Conservation (phyloP, 1,140 invertebrate genomes). For the Venustaconcha ellipsiformis region DNA sequence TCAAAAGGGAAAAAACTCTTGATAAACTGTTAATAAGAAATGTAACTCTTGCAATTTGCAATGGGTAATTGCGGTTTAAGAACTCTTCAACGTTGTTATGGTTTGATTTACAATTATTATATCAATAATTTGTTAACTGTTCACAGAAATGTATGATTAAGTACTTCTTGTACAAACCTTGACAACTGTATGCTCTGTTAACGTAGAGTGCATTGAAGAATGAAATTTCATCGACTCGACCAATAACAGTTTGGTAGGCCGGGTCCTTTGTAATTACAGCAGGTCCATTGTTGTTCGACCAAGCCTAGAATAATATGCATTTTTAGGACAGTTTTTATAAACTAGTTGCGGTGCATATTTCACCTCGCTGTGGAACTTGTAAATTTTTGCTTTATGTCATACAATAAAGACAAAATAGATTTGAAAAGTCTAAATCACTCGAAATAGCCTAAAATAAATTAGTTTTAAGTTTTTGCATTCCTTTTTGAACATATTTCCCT, state of each 20-base stretch:
- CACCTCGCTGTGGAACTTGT: not conserved
- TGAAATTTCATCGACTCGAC: constrained; percentile 35
- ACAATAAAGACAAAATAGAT: not conserved
- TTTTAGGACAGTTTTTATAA: not conserved
- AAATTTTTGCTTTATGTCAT: not conserved
- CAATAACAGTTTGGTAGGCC: constrained; percentile 43
- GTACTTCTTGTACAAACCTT: constrained; percentile 18
- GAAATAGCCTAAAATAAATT: too few species aligned
- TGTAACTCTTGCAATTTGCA: not conserved
- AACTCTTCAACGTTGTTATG: not conserved
- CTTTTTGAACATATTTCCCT: too few species aligned
- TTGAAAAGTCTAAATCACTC: not conserved
- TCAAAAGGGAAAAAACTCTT: not conserved
- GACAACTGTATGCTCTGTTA: constrained; percentile 41
- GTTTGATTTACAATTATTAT: not conserved
- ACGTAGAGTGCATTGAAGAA: constrained; percentile 44
- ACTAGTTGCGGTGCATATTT: not conserved
- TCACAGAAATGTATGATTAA: not conserved
- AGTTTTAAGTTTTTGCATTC: too few species aligned
- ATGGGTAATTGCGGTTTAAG: not conserved
- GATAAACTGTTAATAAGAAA: not conserved
- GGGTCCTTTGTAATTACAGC: constrained; percentile 33
- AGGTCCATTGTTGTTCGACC: constrained; percentile 28
- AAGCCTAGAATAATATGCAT: constrained; percentile 28
- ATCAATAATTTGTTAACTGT: not conserved